Evolutionary conservation across 2,797 vertebrate species (phyloP), one percentile per base, ranked within the genome.

Genomic region (Alauda arvensis): DNA sequence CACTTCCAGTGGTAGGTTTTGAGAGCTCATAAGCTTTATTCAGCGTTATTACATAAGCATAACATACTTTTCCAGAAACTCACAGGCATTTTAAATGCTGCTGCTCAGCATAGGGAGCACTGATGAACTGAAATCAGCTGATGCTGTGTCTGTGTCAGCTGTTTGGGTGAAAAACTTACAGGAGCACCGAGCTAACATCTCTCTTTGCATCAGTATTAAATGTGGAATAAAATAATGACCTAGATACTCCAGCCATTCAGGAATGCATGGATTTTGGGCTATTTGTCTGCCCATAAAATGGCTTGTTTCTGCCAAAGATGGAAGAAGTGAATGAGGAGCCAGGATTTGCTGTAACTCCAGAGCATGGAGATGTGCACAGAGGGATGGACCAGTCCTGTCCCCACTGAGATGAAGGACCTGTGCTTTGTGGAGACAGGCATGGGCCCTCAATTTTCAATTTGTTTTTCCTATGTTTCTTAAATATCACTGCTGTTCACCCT

Each of bases 1-100:
- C 67, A 46, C 49, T 92, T 85, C 40, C 68, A 48, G 4, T 49
- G 65, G 57, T 69, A 91, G 86, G 56, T 67, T 87, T 92, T 70
- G 81, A 87, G 87, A 71, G 31, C 62, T 62, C n/a, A 60, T 77
- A 89, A 85, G 55, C 72, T 97, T 97, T 96, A 97, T 97, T 97
- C 25, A 80, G 70, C 74, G 45, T 89, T 91, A 80, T 80, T 93
- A 88, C 49, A 85, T 51, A 92, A 94, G 51, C 43, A 83, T 56
- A 92, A 71, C 56, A 87, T 80, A 91, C 60, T 91, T 80, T 59
- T 69, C 70, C 69, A 87, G 14, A 79, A 87, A 70, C 76, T 94
- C 6, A 8, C 62, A 94, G 85, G 80, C 59, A 77, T 74, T 83
- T 89, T 40, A 72, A 74, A 33, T 59, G 65, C 39, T 90, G 33